Evolutionary conservation across 2,797 vertebrate genomes (phyloP).

Genomic region (Emys orbicularis): DNA sequence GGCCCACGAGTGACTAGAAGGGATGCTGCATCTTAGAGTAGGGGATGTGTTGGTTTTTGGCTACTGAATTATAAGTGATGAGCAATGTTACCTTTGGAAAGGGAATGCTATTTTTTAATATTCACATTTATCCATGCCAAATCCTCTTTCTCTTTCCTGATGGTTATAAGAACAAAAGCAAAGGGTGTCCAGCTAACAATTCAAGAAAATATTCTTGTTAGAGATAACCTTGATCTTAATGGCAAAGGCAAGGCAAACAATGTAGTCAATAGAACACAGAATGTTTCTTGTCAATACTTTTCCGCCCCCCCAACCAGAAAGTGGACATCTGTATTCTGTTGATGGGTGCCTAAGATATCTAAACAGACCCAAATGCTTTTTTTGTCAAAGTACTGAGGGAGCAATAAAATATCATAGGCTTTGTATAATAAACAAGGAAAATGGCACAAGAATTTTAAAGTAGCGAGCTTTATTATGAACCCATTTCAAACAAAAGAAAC

Average conservation of each 20-base stretch:
- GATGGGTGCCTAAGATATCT: slow-evolving; percentile 40
- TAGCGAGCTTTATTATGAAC: neutral
- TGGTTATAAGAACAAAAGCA: neutral
- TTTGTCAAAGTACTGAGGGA: slow-evolving; percentile 50
- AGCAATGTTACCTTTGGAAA: neutral
- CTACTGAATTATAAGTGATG: neutral
- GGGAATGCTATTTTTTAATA: neutral
- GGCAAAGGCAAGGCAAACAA: slow-evolving; percentile 37
- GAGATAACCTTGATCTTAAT: slow-evolving; percentile 17
- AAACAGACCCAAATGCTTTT: slow-evolving; percentile 55
- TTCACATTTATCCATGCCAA: neutral
- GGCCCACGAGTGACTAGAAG: fast-evolving
- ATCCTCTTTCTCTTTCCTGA: neutral
- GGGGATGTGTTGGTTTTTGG: neutral
- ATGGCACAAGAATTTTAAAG: neutral
- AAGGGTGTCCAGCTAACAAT: fast-evolving
- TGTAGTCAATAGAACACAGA: slow-evolving; percentile 15
- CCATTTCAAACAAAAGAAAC: neutral
- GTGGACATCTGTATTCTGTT: slow-evolving; percentile 29
- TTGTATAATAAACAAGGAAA: slow-evolving; percentile 5
- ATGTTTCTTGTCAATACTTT: slow-evolving; percentile 39
- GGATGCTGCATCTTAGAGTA: neutral
- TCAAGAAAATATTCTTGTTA: slow-evolving; percentile 15
- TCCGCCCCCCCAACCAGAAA: slow-evolving; percentile 24
- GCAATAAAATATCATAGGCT: slow-evolving; percentile 20